Conservation (phyloP, 2,888 invertebrate genomes). For the Smittia aterrima region DNA sequence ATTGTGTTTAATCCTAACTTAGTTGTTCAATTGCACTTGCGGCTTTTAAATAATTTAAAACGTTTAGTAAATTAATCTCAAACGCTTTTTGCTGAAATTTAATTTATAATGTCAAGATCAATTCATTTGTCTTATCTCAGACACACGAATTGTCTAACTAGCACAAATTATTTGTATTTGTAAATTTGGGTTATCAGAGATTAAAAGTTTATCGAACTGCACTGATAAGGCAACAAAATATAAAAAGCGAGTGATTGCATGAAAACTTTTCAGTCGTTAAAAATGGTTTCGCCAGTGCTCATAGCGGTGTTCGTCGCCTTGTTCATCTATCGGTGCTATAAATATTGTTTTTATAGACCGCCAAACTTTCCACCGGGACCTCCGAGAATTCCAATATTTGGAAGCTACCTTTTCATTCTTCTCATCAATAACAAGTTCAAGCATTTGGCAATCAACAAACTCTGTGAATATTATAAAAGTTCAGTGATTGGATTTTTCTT, state of each 20-base stretch:
- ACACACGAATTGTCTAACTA: too few species aligned
- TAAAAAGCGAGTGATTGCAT: conserved; percentile 42
- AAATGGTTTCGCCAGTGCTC: conserved; percentile 52
- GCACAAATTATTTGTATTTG: too few species aligned
- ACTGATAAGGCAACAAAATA: too few species aligned
- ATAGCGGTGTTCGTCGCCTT: conserved; percentile 48
- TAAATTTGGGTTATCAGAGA: too few species aligned
- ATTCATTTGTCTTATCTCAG: too few species aligned
- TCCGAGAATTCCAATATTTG: conserved; percentile 62
- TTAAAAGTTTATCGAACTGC: too few species aligned
- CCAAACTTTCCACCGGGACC: conserved; percentile 63
- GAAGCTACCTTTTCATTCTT: conserved; percentile 61
- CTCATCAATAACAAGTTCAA: conserved; percentile 57
- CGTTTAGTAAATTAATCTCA: too few species aligned
- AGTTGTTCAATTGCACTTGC: too few species aligned
- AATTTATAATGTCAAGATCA: too few species aligned
- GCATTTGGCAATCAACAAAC: conserved; percentile 54
- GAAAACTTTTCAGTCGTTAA: not conserved
- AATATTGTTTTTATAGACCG: conserved; percentile 54
- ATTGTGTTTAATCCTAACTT: too few species aligned
- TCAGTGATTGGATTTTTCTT: conserved; percentile 61
- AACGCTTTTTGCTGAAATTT: too few species aligned
- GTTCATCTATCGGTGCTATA: conserved; percentile 51
- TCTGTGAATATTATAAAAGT: conserved; percentile 60
- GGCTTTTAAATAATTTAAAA: too few species aligned